Conservation (phyloP, 2,888 invertebrate genomes). For the Melolontha melolontha region DNA sequence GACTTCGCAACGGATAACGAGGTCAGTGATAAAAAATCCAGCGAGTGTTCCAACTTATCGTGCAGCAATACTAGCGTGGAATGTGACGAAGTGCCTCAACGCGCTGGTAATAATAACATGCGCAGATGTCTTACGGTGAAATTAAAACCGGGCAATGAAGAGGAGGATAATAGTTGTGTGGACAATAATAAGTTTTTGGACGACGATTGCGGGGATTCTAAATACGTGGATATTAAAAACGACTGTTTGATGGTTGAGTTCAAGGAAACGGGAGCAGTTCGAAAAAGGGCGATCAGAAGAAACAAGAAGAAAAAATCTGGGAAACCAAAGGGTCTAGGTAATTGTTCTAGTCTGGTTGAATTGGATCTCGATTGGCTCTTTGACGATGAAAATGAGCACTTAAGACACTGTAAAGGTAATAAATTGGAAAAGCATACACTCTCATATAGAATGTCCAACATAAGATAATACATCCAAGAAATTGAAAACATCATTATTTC, state of each 20-base stretch:
- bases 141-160: conserved; percentile 45
- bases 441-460: too few relatives aligned
- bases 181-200: conserved; percentile 50
- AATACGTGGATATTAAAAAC: conserved; percentile 58
- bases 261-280: conserved; percentile 48
- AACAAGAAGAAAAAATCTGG: conserved; percentile 55
- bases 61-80: conserved; percentile 62
- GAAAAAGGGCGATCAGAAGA: conserved; percentile 52
- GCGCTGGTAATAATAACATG: conserved; percentile 44
- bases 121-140: conserved; percentile 49
- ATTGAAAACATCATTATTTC: too few relatives aligned
- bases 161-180: conserved; percentile 45
- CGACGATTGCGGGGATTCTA: conserved; percentile 64
- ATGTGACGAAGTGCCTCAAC: conserved; percentile 54
- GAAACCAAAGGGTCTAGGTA: conserved; percentile 52
- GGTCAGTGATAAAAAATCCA: conserved; percentile 61
- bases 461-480: too few relatives aligned
- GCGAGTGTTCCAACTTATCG: conserved; percentile 60
- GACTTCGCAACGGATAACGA: conserved; percentile 62
- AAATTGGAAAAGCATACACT: not conserved
- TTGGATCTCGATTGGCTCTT: conserved; percentile 76
- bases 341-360: conserved; percentile 66
- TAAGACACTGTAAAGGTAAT: conserved; percentile 53
- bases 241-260: conserved; percentile 51
- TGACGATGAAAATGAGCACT: conserved; percentile 63